A percentile compares a stretch with the other conserved stretches of the same genome.
These are phyloP conservation scores for Mesocricetus auratus DNA, from an alignment of 2,113 vertebrate genomes.

Conservation along the genomic window DNA sequence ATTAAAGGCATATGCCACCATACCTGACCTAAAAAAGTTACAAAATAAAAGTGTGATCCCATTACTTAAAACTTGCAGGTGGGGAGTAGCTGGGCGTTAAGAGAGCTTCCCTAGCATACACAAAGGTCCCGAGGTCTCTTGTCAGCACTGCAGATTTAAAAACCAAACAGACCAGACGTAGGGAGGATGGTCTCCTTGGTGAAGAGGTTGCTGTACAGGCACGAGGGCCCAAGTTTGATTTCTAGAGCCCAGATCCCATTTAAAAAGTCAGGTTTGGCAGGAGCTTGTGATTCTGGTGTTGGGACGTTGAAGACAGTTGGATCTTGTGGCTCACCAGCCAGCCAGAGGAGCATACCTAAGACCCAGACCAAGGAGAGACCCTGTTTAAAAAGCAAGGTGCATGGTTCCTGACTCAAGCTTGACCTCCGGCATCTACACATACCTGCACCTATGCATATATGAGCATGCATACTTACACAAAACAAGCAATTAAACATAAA, in stretches of 20 bases:
- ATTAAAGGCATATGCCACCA: neutral
- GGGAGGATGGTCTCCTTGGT: neutral
- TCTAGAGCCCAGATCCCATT: no score
- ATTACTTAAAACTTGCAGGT: neutral
- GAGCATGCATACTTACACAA: neutral
- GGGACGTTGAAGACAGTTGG: neutral
- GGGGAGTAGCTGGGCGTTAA: no score
- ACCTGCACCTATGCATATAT: neutral
- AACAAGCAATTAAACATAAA: neutral
- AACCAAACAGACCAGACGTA: neutral
- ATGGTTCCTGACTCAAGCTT: neutral
- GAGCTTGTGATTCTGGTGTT: no score
- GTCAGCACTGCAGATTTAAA: neutral
- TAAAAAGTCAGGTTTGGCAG: neutral
- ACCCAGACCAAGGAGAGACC: neutral
- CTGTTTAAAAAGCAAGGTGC: neutral
- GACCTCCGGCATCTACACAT: neutral
- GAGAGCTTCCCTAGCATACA: no score
- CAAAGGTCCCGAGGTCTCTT: neutral
- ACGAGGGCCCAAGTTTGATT: neutral
- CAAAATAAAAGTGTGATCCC: neutral
- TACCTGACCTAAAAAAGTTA: neutral
- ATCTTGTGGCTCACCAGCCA: neutral
- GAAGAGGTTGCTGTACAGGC: neutral
- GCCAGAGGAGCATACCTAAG: neutral